These are phyloP conservation scores for Phyllopteryx taeniolatus DNA, from an alignment of 2,113 vertebrate species.

Conservation along the genomic window DNA sequence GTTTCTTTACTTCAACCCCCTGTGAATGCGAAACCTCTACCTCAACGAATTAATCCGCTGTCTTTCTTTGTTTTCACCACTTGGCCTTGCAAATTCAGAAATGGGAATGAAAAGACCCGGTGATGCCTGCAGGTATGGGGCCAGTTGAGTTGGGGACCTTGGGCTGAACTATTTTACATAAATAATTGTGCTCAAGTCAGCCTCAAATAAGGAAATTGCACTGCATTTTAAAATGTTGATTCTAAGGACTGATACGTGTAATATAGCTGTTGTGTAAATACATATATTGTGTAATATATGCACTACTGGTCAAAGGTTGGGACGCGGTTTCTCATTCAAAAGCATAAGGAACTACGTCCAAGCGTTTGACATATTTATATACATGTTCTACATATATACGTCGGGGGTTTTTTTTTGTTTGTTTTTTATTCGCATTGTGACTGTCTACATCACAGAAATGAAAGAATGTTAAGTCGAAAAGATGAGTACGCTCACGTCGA, in stretches of 20 bases:
- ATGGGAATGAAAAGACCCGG: background rate
- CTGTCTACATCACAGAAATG: background rate
- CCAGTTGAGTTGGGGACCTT: background rate
- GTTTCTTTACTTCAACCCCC: background rate
- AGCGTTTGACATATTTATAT: no score
- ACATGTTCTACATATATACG: no score
- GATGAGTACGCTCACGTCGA: background rate
- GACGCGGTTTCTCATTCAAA: no score
- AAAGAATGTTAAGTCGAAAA: background rate
- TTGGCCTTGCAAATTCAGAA: background rate
- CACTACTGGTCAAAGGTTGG: no score
- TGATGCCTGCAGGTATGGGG: no score
- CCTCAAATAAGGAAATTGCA: background rate
- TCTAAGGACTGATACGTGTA: background rate
- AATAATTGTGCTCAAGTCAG: background rate
- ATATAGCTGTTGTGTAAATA: no score
- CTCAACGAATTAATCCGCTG: background rate
- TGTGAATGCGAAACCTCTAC: background rate
- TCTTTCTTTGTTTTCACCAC: background rate
- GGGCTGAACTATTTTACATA: background rate
- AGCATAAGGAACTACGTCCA: no score
- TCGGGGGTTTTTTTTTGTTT: no score
- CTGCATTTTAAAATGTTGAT: background rate
- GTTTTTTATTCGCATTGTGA: background rate
- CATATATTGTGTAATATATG: no score